Base-by-base conservation (phyloP, 1,140 invertebrate species). In the Ruditapes philippinarum region DNA sequence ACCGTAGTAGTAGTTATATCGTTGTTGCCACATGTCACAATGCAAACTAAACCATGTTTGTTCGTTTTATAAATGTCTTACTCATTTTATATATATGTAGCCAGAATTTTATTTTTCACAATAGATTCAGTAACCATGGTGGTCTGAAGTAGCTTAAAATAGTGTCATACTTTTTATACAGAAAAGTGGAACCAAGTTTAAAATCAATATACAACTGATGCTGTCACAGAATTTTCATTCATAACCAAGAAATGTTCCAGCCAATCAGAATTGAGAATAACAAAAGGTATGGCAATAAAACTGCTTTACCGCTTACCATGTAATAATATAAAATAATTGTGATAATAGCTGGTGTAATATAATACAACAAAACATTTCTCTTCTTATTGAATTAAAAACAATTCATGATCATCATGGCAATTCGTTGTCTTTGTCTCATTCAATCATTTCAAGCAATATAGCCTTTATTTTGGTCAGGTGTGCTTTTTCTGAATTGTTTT, bases 1-100 rank as follows among this genome's bases (percentile, higher is more conserved):
- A 40, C 68, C 68, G 42, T 73, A 5, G 68, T 73, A 73, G 38
- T 73, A 73, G 31, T 38, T 38, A 31, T 73, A 73, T 5, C 36
- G 68, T 40, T 38, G 68, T 40, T 73, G 68, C 68, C 68, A 73
- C 68, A 73, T 73, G 42, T 4, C 68, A 7, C 19, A 31, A 22
- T 73, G 68, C 3, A 19, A 73, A 14, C 19, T 38, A n/a, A 31
- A 14, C n/a, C 51, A 57, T 57, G 5, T 22, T 57, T n/a, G 42
- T 22, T 19, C 68, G 42, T 73, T 11, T 22, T 40, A 73, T 38
- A 33, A 40, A 73, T 36, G 17, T 40, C 19, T 19, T 31, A 40
- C 38, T 40, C 14, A 19, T 73, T 38, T 12, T 22, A 73, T 40
- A 14, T 28, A 31, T 36, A 68, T 68, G 31, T 5, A 25, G 31